Conservation (phyloP, 2,113 vertebrate species). For the Chionodraco myersi region DNA sequence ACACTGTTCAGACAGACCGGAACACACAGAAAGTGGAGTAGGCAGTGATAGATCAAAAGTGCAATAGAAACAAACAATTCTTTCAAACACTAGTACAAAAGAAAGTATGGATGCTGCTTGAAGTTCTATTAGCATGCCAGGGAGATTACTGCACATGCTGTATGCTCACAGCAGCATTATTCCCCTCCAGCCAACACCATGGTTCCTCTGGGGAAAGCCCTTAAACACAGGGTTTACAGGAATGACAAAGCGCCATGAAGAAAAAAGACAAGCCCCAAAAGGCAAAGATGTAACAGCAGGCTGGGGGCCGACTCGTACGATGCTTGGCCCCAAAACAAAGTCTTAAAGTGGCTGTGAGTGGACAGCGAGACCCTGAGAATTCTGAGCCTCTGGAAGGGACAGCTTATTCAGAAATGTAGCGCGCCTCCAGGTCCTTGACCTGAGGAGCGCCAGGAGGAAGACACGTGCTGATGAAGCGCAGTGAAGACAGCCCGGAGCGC, state of each 20-base stretch:
- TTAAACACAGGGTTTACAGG: constrained; percentile 35
- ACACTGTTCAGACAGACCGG: constrained; percentile 8
- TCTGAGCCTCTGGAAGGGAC: constrained; percentile 37
- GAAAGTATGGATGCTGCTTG: constrained; percentile 22
- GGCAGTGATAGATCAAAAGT: constrained; percentile 72
- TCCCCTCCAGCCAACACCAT: not conserved
- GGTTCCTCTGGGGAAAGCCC: constrained; percentile 31
- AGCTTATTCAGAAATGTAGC: constrained; percentile 52
- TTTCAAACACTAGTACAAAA: constrained; percentile 52
- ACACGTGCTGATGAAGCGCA: constrained; percentile 17
- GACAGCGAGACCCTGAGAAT: constrained; percentile 9
- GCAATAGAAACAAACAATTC: constrained; percentile 51
- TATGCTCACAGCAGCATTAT: constrained; percentile 29
- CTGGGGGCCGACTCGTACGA: not conserved
- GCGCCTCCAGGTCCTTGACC: not conserved
- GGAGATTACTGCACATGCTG: constrained; percentile 25
- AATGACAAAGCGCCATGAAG: constrained; percentile 65
- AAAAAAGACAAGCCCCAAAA: constrained; percentile 1
- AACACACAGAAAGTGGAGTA: constrained; percentile 2
- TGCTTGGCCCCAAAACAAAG: constrained; percentile 36
- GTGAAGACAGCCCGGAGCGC: constrained; percentile 29
- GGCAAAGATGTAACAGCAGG: constrained; percentile 16
- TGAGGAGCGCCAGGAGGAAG: constrained; percentile 30
- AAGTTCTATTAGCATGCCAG: not conserved
- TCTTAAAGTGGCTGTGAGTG: constrained; percentile 41